Conservation (phyloP, 2,888 invertebrate species). For the Drosophila vallismaia region DNA sequence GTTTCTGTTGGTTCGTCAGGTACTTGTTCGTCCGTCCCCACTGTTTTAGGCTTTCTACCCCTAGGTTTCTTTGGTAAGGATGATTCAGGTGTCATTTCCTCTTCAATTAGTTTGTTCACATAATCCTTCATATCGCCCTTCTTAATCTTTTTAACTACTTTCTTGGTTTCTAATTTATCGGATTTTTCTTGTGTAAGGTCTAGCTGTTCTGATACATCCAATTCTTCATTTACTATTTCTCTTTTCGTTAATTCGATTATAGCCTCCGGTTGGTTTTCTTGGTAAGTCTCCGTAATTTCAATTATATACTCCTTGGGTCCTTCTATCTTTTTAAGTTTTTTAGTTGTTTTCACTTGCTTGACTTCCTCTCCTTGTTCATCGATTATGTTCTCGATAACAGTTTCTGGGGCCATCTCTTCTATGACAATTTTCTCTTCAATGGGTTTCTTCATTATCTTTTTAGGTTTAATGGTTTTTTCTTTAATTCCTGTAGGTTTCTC, state of each 20-base stretch:
- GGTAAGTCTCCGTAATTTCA: constrained; percentile 81
- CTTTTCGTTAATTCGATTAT: constrained; percentile 82
- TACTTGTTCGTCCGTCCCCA: constrained; percentile 36
- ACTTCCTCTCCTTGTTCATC: constrained; percentile 75
- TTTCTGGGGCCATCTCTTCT: constrained; percentile 79
- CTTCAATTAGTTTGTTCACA: constrained; percentile 73
- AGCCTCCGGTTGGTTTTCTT: constrained; percentile 83
- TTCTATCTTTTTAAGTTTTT: constrained; percentile 81
- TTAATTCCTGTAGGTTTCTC: constrained; percentile 21
- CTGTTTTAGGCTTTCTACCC: constrained; percentile 66
- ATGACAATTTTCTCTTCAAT: constrained; percentile 55
- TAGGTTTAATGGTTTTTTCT: constrained; percentile 32
- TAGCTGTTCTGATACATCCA: neutral
- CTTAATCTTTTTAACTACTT: constrained; percentile 69
- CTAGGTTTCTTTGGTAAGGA: neutral
- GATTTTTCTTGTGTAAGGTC: constrained; percentile 64
- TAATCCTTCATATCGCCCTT: constrained; percentile 76
- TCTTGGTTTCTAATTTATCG: constrained; percentile 77
- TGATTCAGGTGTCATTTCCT: constrained; percentile 61
- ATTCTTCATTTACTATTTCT: constrained; percentile 43
- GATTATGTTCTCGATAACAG: constrained; percentile 81
- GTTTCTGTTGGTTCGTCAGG: constrained; percentile 65
- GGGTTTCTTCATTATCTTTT: constrained; percentile 39
- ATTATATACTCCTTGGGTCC: constrained; percentile 82
- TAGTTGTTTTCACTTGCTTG: constrained; percentile 79